These are phyloP conservation scores for Malurus elegans DNA, from an alignment of 2,113 vertebrate genomes.

Conservation along the genomic window DNA sequence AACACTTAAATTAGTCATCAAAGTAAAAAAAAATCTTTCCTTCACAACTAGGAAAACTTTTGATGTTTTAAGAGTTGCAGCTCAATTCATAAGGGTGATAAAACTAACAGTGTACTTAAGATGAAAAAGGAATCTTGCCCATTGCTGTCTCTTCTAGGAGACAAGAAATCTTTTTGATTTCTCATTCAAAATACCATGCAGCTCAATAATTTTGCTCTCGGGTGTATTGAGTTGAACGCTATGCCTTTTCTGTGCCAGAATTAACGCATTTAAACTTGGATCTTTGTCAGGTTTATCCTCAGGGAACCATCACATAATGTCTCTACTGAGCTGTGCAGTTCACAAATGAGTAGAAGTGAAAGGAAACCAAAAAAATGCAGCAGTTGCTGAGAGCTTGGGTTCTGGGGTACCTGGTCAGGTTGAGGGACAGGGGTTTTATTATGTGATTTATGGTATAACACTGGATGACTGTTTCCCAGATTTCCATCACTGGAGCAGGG, in stretches of 20 bases:
- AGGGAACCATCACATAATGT: neutral
- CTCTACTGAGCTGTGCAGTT: neutral
- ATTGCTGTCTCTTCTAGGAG: neutral
- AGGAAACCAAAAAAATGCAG: neutral
- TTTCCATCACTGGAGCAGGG: neutral
- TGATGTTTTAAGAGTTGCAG: neutral
- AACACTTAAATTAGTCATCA: conserved; percentile 16
- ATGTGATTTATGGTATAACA: neutral
- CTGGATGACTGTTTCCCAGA: neutral
- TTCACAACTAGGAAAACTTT: neutral
- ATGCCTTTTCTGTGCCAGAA: neutral
- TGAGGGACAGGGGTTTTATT: neutral
- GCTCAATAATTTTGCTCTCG: neutral
- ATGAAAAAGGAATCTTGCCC: neutral
- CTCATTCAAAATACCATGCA: neutral
- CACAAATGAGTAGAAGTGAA: neutral
- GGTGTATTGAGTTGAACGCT: neutral
- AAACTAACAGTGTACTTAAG: conserved; percentile 20
- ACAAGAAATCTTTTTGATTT: conserved; percentile 29
- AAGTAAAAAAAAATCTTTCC: neutral
- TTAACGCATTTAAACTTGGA: neutral
- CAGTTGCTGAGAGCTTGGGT: neutral
- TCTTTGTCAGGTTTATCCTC: neutral
- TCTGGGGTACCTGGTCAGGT: neutral
- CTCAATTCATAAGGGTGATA: conserved; percentile 19